These are phyloP conservation scores for Diaphora mendica DNA, from an alignment of 2,888 invertebrate genomes.

Conservation along the genomic window DNA sequence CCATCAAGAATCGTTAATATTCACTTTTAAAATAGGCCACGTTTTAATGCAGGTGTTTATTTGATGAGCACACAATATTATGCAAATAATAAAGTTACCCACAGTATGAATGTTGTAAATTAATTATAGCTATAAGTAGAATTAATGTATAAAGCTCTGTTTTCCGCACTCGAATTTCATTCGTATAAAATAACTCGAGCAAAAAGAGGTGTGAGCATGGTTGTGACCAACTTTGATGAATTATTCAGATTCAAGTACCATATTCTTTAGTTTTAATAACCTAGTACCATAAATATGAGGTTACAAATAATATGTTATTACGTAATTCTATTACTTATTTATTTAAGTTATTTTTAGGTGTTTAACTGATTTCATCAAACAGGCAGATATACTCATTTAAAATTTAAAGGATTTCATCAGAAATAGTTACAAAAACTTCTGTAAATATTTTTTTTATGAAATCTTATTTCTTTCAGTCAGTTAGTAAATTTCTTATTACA, in stretches of 20 bases:
- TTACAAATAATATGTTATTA: not conserved
- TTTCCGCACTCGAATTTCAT: constrained; percentile 49
- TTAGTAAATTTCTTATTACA: not conserved
- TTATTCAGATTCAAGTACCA: not conserved
- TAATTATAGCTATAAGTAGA: constrained; percentile 61
- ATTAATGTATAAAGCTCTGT: constrained; percentile 48
- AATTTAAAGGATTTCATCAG: not conserved
- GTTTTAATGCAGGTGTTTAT: constrained; percentile 52
- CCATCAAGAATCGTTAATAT: constrained; percentile 43
- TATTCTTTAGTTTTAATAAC: not conserved
- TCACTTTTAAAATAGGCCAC: constrained; percentile 40
- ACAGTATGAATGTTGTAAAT: constrained; percentile 73
- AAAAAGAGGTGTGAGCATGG: constrained; percentile 39
- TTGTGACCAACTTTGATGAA: not conserved
- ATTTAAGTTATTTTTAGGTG: not conserved
- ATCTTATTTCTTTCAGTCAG: too few species aligned
- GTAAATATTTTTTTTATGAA: too few species aligned
- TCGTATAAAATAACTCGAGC: constrained; percentile 31
- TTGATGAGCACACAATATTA: constrained; percentile 68
- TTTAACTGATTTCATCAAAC: not conserved
- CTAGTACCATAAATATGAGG: not conserved
- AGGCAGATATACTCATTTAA: not conserved
- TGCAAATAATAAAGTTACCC: constrained; percentile 67
- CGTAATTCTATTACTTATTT: not conserved
- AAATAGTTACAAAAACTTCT: too few species aligned